Percentiles rank a stretch among this genome's conserved stretches.
phyloP scores from a whole-genome alignment of 2,797 vertebrate genomes.

The Synanceia verrucosa region DNA sequence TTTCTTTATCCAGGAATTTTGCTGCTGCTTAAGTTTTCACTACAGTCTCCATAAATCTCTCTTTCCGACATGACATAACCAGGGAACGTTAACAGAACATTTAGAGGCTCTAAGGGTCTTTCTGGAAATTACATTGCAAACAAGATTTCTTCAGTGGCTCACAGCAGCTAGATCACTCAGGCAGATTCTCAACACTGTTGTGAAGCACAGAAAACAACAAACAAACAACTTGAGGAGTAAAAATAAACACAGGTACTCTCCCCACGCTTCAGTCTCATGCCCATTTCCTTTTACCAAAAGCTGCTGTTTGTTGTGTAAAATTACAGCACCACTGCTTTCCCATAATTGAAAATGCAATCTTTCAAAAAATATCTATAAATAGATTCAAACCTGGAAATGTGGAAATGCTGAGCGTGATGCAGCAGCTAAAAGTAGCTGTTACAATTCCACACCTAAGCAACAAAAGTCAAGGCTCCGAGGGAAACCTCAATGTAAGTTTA shows the following conservation, averaged over 20 bases:
- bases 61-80: not conserved
- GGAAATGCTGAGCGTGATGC: not conserved
- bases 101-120: not conserved
- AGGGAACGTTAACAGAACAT: not conserved
- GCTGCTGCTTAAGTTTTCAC: conserved; percentile 8
- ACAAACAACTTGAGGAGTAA: not conserved
- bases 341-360: conserved; percentile 8
- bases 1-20: conserved; percentile 18
- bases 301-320: conserved; percentile 6
- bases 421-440: not conserved
- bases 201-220: not conserved
- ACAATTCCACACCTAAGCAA: not conserved
- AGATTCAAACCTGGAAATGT: conserved; percentile 22
- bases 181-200: not conserved
- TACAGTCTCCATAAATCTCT: conserved; percentile 17
- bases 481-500: conserved; percentile 25
- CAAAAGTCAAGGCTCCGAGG: conserved; percentile 14
- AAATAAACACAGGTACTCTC: not conserved
- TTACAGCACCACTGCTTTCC: not conserved
- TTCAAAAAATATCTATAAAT: not conserved
- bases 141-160: not conserved
- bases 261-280: not conserved
- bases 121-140: not conserved
- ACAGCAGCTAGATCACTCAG: not conserved
- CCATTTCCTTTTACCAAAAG: not conserved